Evolutionary conservation across 2,797 vertebrate species (phyloP).

Genomic region (Centropyge bicolor): DNA sequence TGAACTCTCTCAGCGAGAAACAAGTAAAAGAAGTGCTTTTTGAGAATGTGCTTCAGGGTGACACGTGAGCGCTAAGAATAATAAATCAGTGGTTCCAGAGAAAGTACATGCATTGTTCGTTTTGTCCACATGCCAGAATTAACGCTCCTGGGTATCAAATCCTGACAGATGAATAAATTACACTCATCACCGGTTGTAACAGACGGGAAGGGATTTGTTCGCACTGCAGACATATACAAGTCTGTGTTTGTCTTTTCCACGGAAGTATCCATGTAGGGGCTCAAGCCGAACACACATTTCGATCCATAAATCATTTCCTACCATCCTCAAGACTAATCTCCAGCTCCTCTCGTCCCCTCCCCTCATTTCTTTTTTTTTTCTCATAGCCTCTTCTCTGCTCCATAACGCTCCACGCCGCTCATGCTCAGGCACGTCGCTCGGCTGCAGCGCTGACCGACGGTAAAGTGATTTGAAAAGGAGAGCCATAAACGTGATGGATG

Average conservation of each 20-base stretch:
- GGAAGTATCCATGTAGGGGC: slow-evolving; percentile 71
- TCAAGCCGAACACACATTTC: slow-evolving; percentile 76
- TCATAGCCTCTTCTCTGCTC: slow-evolving; percentile 44
- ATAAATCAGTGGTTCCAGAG: slow-evolving; percentile 68
- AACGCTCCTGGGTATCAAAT: slow-evolving; percentile 66
- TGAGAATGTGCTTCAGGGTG: slow-evolving; percentile 57
- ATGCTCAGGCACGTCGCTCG: slow-evolving; percentile 47
- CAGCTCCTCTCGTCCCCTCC: slow-evolving; percentile 50
- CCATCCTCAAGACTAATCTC: slow-evolving; percentile 63
- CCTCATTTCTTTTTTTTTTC: slow-evolving; percentile 39
- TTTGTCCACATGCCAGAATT: slow-evolving; percentile 67
- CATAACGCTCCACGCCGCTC: slow-evolving; percentile 41
- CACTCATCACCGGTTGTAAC: slow-evolving; percentile 61
- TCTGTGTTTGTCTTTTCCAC: slow-evolving; percentile 72
- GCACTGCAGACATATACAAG: slow-evolving; percentile 63
- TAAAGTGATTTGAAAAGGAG: slow-evolving; percentile 77
- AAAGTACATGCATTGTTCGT: slow-evolving; percentile 69
- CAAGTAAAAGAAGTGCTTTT: slow-evolving; percentile 33
- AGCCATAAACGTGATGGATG: slow-evolving; percentile 87
- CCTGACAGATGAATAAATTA: slow-evolving; percentile 76
- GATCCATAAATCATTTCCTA: slow-evolving; percentile 79
- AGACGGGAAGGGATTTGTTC: slow-evolving; percentile 74
- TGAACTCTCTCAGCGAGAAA: slow-evolving; percentile 9
- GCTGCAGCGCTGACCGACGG: slow-evolving; percentile 65
- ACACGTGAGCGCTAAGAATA: slow-evolving; percentile 37